Evolutionary conservation across 2,797 vertebrate species (phyloP).

Genomic region (Squalus acanthias): DNA sequence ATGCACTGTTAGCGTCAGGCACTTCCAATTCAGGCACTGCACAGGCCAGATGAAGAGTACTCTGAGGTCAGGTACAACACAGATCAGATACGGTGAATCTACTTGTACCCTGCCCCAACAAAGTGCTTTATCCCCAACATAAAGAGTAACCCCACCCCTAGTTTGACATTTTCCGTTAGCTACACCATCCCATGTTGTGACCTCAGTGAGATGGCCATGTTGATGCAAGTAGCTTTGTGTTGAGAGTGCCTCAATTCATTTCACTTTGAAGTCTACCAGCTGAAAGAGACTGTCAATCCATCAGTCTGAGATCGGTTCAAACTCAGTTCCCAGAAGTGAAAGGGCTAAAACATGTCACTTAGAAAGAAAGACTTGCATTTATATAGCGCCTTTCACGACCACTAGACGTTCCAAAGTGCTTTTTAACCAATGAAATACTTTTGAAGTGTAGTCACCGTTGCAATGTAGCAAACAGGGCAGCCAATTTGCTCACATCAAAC

Average conservation of each 20-base stretch:
- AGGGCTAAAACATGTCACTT: neutral
- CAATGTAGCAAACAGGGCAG: no score
- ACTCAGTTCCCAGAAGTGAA: neutral
- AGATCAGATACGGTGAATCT: neutral
- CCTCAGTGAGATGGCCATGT: neutral
- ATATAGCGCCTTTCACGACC: no score
- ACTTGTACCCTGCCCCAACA: neutral
- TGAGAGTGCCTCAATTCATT: no score
- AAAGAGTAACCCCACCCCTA: neutral
- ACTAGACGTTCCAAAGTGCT: no score
- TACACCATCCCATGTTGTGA: neutral
- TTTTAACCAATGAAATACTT: no score
- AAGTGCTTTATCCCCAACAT: neutral
- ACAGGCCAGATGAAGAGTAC: neutral
- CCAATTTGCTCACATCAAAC: no score
- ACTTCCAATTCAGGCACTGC: neutral
- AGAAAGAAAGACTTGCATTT: no score
- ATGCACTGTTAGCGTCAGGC: neutral
- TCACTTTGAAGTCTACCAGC: neutral
- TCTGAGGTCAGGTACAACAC: neutral
- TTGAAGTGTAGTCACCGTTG: no score
- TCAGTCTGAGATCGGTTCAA: neutral
- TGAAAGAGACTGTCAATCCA: neutral
- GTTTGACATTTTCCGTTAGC: neutral
- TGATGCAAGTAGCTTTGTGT: neutral